A percentile compares a stretch with the other conserved stretches of the same genome.
Evolutionary conservation across 2,888 invertebrate genomes (phyloP).

Genomic region (Pediacus dermestoides): DNA sequence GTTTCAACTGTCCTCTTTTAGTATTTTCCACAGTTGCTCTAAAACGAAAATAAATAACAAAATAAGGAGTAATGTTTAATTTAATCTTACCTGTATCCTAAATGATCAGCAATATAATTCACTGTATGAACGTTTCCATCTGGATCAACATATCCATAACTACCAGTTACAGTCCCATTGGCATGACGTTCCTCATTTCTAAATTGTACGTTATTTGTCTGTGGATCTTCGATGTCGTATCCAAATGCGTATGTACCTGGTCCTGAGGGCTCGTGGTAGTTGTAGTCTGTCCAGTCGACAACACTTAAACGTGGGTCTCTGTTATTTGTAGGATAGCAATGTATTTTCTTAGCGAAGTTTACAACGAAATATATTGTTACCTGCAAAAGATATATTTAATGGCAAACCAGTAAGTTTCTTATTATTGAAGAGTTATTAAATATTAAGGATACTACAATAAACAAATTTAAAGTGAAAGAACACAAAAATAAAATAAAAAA

Average conservation of each 20-base stretch:
- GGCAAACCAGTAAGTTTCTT: no score
- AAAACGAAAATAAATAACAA: background rate
- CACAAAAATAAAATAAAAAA: no score
- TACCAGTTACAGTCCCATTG: slow-evolving; percentile 70
- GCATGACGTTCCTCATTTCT: slow-evolving; percentile 65
- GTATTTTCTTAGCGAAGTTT: no score
- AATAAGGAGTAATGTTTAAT: background rate
- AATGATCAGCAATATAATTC: slow-evolving; percentile 62
- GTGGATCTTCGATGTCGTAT: slow-evolving; percentile 64
- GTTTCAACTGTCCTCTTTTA: slow-evolving; percentile 7
- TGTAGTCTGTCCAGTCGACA: slow-evolving; percentile 47
- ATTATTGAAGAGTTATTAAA: no score
- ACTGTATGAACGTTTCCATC: slow-evolving; percentile 60
- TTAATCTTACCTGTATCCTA: slow-evolving; percentile 60
- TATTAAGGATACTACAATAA: no score
- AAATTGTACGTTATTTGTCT: slow-evolving; percentile 65
- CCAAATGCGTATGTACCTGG: slow-evolving; percentile 70
- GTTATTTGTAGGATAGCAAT: no score
- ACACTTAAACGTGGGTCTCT: slow-evolving; percentile 33
- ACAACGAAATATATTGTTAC: no score
- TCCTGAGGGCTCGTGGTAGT: slow-evolving; percentile 49
- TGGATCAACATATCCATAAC: slow-evolving; percentile 67
- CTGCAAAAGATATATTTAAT: no score
- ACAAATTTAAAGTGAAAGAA: no score
- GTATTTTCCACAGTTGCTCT: slow-evolving; percentile 3